Percentiles rank a stretch among this genome's conserved stretches.
phyloP scores from a whole-genome alignment of 2,113 vertebrate species.

The Rhynchomys soricoides region DNA sequence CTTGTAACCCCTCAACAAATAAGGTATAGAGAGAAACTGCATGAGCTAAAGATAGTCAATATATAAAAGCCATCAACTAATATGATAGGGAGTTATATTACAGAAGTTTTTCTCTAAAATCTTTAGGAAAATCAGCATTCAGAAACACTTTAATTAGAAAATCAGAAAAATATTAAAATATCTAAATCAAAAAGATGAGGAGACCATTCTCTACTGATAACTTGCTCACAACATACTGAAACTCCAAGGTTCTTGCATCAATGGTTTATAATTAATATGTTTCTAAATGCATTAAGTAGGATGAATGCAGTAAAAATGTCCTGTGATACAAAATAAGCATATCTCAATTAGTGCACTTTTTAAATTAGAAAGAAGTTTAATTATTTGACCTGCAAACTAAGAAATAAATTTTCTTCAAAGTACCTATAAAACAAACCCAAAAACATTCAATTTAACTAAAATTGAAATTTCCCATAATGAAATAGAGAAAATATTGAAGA shows the following conservation, averaged over 20 bases:
- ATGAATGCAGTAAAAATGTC: background rate
- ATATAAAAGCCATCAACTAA: background rate
- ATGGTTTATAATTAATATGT: background rate
- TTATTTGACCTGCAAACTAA: background rate
- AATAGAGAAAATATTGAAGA: background rate
- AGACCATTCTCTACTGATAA: background rate
- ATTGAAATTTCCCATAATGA: background rate
- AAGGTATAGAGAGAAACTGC: background rate
- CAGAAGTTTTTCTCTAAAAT: background rate
- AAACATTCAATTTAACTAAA: background rate
- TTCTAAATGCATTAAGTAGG: background rate
- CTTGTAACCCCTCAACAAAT: background rate
- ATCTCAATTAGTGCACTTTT: background rate
- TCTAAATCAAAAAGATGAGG: background rate
- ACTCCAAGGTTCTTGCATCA: background rate
- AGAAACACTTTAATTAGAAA: background rate
- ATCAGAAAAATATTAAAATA: background rate
- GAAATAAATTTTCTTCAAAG: background rate
- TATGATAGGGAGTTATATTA: background rate
- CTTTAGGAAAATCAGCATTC: no score
- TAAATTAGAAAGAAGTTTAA: background rate
- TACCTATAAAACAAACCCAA: background rate
- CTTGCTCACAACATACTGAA: background rate
- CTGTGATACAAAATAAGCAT: background rate
- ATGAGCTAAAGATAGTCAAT: background rate